Evolutionary conservation across 2,113 vertebrate species (phyloP).

Genomic region (Cacatua alba): DNA sequence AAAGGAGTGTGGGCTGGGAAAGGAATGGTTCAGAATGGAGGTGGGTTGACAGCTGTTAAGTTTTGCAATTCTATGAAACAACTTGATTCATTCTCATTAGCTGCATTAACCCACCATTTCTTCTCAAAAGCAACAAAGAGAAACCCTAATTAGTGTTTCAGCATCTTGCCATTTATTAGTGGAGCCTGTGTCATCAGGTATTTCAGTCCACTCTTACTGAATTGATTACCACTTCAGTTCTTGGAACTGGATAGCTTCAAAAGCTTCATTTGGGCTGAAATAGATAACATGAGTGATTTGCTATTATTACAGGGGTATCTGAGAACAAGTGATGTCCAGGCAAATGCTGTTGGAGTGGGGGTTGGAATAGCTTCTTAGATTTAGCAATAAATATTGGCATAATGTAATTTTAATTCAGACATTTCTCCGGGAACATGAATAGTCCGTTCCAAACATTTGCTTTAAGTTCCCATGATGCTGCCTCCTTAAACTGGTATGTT

Average conservation of each 20-base stretch:
- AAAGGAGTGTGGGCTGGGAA: slow-evolving; percentile 7
- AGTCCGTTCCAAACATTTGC: not conserved
- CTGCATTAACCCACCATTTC: not conserved
- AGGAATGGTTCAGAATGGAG: slow-evolving; percentile 5
- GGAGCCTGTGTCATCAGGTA: not conserved
- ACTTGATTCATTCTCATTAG: slow-evolving; percentile 50
- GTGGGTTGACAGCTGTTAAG: slow-evolving; percentile 24
- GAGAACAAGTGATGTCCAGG: not conserved
- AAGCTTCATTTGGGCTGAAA: not conserved
- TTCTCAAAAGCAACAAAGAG: slow-evolving; percentile 13
- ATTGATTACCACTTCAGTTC: not conserved
- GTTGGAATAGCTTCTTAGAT: not conserved
- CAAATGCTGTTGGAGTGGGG: not conserved
- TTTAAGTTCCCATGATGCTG: not conserved
- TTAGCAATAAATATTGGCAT: not conserved
- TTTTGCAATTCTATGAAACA: not conserved
- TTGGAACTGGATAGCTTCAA: not conserved
- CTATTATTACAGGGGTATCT: not conserved
- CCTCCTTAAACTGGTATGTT: not conserved
- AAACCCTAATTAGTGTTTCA: slow-evolving; percentile 24
- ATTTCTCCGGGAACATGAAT: not conserved
- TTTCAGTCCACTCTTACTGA: not conserved
- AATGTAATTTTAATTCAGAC: not conserved
- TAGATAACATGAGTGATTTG: not conserved
- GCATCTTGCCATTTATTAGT: not conserved